phyloP scores from a whole-genome alignment of 2,797 vertebrate species.

The Enteromius mattozi region DNA sequence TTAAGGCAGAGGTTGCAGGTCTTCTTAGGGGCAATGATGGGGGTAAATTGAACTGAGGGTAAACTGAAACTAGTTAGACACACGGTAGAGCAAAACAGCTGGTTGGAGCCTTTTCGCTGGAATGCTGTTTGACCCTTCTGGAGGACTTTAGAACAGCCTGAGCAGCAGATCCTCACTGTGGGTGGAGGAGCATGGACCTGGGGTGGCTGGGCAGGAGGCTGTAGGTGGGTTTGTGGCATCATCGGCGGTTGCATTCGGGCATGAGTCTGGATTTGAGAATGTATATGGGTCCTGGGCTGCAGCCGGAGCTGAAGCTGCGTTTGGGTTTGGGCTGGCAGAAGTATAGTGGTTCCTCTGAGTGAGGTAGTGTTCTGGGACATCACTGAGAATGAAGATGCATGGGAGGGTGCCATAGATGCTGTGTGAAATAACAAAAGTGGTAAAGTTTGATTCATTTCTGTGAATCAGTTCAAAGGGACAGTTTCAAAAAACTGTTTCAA shows the following conservation, averaged over 20 bases:
- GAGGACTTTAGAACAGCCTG: conserved; percentile 94
- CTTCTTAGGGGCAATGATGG: conserved; percentile 82
- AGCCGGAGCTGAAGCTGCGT: conserved; percentile 64
- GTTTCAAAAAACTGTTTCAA: background rate
- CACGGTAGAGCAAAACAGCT: conserved; percentile 98
- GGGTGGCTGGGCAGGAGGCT: conserved; percentile 70
- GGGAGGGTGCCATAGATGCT: conserved; percentile 49
- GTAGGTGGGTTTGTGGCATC: conserved; percentile 64
- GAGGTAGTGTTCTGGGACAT: conserved; percentile 41
- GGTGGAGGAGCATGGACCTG: conserved; percentile 78
- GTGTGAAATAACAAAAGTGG: background rate
- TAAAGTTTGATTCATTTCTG: background rate
- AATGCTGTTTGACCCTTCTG: conserved; percentile 98
- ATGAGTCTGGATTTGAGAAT: conserved; percentile 48
- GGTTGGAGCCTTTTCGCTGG: conserved; percentile 97
- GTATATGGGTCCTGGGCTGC: conserved; percentile 62
- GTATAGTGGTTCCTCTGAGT: conserved; percentile 52
- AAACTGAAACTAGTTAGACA: conserved; percentile 92
- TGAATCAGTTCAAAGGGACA: background rate
- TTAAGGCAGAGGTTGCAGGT: conserved; percentile 92
- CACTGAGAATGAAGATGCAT: conserved; percentile 39
- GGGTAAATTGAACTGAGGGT: conserved; percentile 73
- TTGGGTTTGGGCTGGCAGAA: conserved; percentile 48
- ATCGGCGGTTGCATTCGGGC: conserved; percentile 47
- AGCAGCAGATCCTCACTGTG: conserved; percentile 86